These are phyloP conservation scores for Drosophila mulleri DNA, from an alignment of 2,888 invertebrate genomes.

Conservation along the genomic window DNA sequence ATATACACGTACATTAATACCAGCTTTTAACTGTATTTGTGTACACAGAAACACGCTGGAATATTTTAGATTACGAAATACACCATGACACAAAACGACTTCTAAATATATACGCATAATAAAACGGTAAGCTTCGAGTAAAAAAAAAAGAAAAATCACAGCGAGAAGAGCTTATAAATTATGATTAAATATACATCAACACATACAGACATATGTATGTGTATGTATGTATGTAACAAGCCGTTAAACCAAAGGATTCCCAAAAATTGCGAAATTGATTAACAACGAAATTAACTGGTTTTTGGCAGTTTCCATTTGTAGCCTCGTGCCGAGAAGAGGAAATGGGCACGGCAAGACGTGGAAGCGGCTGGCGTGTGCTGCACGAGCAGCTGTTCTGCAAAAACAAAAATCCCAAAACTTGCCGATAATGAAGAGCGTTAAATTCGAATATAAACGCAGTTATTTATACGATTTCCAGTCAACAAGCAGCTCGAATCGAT, in stretches of 20 bases:
- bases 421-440: conserved; percentile 71
- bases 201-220: no score
- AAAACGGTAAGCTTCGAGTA: conserved; percentile 36
- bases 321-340: conserved; percentile 49
- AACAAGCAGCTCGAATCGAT: neutral
- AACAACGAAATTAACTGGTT: conserved; percentile 24
- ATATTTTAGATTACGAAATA: conserved; percentile 44
- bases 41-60: conserved; percentile 3
- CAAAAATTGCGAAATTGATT: conserved; percentile 32
- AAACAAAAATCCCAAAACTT: conserved; percentile 28
- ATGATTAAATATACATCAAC: neutral
- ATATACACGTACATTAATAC: no score
- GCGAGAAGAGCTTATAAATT: conserved; percentile 11
- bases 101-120: conserved; percentile 12
- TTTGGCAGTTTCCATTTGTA: conserved; percentile 29
- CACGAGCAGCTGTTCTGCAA: neutral
- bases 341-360: conserved; percentile 14
- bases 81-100: conserved; percentile 13
- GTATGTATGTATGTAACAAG: neutral
- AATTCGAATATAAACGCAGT: conserved; percentile 67
- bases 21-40: neutral
- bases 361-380: conserved; percentile 22
- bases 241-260: conserved; percentile 26
- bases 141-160: conserved; percentile 4
- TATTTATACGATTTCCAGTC: conserved; percentile 62